Evolutionary conservation across 2,113 vertebrate genomes (phyloP), one percentile per base, ranked within the genome.

Genomic region (Microtus richardsoni): DNA sequence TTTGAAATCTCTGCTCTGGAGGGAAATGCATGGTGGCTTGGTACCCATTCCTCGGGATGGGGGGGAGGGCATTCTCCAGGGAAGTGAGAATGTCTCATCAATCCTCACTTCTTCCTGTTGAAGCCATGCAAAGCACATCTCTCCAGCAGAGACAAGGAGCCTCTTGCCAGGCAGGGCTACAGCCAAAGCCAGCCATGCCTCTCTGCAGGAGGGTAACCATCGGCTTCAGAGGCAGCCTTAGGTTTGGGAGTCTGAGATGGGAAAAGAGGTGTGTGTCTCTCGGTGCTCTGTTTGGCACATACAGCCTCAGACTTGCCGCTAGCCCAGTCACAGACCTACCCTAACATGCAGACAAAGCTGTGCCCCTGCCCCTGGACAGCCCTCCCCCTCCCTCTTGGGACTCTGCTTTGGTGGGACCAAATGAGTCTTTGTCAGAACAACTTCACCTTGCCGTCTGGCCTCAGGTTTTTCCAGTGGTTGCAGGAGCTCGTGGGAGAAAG

Each of bases 81-180:
- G 62, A 66, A 47, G 39, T 73, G 84, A 78, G 93, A 54, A 91
- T 83, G 80, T 90, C 78, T 96, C 96, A 89, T 92, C 94, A 85
- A 62, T 82, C 91, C 83, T 77, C 78, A 60, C 84, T 64, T 75
- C 86, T 93, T 91, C 75, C 70, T 84, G 92, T 89, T 93, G 96
- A 95, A 96, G 98, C 71, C 49, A 39, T 71, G 91, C 96, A 62
- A 99, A 99, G 99, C 44, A 98, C 99, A 99, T 99, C 97, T 99
- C 98, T 64, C 98, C 98, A 33, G 98, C 99, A 0, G 98, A 91
- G 41, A 21, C 3, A 3, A 7, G 64, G 92, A 84, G 47, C 52
- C 77, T 74, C 62, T 82, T 71, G 68, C 91, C 83, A 79, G 82
- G 64, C 58, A 30, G 73, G 68, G 74, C 78, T 36, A 12, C 10